phyloP scores from a whole-genome alignment of 2,113 vertebrate species.

The Nothobranchius kuhntae region DNA sequence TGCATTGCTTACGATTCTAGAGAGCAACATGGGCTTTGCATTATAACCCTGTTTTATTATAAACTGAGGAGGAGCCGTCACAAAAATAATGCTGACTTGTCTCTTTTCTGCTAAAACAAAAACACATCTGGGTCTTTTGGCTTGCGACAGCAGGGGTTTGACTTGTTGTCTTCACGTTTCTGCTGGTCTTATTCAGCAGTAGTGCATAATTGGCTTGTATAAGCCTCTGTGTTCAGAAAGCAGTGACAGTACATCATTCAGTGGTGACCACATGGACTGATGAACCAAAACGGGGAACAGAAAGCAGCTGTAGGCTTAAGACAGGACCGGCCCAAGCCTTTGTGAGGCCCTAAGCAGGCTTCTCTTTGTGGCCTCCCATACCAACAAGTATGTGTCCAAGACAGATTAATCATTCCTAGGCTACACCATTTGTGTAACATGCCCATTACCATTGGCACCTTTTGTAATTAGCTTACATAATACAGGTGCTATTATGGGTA shows the following conservation, averaged over 20 bases:
- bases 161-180: background rate
- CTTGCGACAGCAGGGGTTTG: background rate
- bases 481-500: too few relatives aligned
- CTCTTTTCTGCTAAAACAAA: background rate
- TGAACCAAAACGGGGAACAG: constrained; percentile 13
- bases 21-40: constrained; percentile 1
- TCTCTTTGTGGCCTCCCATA: too few relatives aligned
- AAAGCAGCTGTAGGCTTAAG: background rate
- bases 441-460: too few relatives aligned
- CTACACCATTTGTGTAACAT: too few relatives aligned
- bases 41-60: background rate
- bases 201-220: constrained; percentile 2
- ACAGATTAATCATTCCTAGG: too few relatives aligned
- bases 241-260: constrained; percentile 9
- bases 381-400: too few relatives aligned
- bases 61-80: background rate
- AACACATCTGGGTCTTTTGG: constrained; percentile 15
- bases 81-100: background rate
- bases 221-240: constrained; percentile 2
- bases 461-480: too few relatives aligned
- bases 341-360: too few relatives aligned
- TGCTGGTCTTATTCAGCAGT: constrained; percentile 1
- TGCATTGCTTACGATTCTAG: background rate
- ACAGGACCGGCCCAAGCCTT: too few relatives aligned
- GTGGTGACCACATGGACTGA: constrained; percentile 1